A percentile compares a stretch with the other conserved stretches of the same genome.
phyloP scores from a whole-genome alignment of 2,113 vertebrate genomes.

The Bungarus multicinctus region DNA sequence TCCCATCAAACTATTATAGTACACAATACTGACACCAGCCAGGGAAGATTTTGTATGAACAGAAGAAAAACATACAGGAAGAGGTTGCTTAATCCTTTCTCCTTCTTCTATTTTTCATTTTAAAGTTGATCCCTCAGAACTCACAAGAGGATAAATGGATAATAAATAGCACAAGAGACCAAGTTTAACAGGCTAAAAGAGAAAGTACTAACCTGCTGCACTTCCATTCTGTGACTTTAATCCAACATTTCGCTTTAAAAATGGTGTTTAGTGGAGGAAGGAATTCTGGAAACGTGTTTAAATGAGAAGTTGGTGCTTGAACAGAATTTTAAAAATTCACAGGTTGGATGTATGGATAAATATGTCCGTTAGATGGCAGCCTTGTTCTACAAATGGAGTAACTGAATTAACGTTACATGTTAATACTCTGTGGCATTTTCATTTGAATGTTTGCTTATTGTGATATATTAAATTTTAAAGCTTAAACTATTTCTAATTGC shows the following conservation, averaged over 20 bases:
- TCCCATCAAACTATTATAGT: not conserved
- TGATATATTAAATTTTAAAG: not conserved
- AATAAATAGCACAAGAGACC: not conserved
- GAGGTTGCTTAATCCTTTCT: not conserved
- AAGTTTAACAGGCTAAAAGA: not conserved
- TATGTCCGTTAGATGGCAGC: slow-evolving; percentile 67
- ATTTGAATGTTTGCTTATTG: not conserved
- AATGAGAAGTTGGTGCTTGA: not conserved
- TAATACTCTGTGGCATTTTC: slow-evolving; percentile 2
- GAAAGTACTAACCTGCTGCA: not conserved
- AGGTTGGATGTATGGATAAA: slow-evolving; percentile 13
- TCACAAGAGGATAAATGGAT: not conserved
- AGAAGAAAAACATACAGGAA: not conserved
- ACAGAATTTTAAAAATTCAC: not conserved
- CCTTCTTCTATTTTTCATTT: not conserved
- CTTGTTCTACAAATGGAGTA: slow-evolving; percentile 61
- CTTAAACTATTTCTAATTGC: not conserved
- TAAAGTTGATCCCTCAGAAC: not conserved
- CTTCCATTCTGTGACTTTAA: not conserved
- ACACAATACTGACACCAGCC: not conserved
- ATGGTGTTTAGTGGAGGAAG: not conserved
- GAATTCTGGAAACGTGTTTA: not conserved
- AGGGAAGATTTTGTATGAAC: not conserved
- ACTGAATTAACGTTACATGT: not conserved
- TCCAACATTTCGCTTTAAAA: not conserved